Base-by-base conservation (phyloP, 2,797 vertebrate genomes). In the Tangara arthus region DNA sequence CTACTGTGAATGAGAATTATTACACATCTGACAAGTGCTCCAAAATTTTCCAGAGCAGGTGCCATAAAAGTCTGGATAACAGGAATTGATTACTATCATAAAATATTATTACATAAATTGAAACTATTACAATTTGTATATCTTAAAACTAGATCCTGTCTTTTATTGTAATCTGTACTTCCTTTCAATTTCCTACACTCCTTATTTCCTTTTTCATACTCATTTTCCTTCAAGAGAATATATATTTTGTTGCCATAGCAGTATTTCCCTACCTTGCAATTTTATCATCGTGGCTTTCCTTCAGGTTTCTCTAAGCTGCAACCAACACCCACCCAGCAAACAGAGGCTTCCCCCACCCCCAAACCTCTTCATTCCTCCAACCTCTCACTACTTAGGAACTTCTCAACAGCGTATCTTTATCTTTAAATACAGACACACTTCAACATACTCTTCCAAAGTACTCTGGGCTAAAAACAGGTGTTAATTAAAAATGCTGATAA, bases 401-500 rank as follows among this genome's bases (percentile, higher is more conserved):
- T 94, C 96, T 97, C 95, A 83, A 87, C 71, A 81, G 82, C 39
- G 34, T 82, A 64, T 65, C 73, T 97, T 96, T 97, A 97, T 97
- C 95, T 97, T 93, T 82, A 86, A 95, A 96, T 61, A 97, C 95
- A 98, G 96, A 81, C 93, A 93, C 53, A 69, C 84, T 88, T 84
- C 49, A 92, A 61, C 71, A 81, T 65, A 87, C 84, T 92, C 77
- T 79, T 95, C 91, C 92, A 93, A 96, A 97, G 82, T 91, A 97
- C 94, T 96, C 93, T 81, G 34, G 79, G 94, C 97, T 95, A 93
- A 97, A 97, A 96, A 68, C 93, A 97, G 95, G 96, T 96, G 94
- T 94, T 97, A 97, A 97, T 97, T 97, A 96, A 96, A 97, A 96
- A 96, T 93, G 87, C 77, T 93, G 95, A 97, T 97, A 97, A 97